Evolutionary conservation across 2,888 invertebrate genomes (phyloP).

Genomic region (Leucozona laternaria): DNA sequence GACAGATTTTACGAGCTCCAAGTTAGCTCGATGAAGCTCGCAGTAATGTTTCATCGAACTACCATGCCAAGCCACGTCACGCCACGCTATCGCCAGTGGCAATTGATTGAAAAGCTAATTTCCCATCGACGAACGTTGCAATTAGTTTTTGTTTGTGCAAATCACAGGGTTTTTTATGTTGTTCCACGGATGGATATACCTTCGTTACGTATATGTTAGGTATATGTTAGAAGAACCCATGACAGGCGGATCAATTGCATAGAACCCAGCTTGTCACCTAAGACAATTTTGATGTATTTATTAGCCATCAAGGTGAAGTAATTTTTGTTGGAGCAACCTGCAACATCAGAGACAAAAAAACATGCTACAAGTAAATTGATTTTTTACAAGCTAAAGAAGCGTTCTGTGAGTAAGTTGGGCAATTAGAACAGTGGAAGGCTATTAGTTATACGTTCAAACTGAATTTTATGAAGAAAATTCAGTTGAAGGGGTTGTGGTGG

Average conservation of each 20-base stretch:
- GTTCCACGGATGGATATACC: neutral
- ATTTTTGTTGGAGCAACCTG: neutral
- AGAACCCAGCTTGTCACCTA: slow-evolving; percentile 53
- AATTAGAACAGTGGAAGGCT: neutral
- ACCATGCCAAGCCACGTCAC: neutral
- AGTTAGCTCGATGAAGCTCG: slow-evolving; percentile 29
- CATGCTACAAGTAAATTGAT: slow-evolving; percentile 34
- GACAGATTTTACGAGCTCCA: slow-evolving; percentile 57
- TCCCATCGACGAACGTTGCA: slow-evolving; percentile 60
- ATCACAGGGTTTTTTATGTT: slow-evolving; percentile 38
- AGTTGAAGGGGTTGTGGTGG: neutral
- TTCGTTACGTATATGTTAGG: neutral
- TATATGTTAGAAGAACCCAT: neutral
- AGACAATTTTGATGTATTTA: slow-evolving; percentile 60
- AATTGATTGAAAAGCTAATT: slow-evolving; percentile 65
- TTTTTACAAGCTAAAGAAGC: slow-evolving; percentile 21
- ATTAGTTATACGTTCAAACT: neutral
- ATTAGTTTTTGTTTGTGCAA: slow-evolving; percentile 36
- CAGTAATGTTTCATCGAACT: slow-evolving; percentile 1
- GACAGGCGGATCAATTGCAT: slow-evolving; percentile 14
- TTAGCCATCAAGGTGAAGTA: slow-evolving; percentile 40
- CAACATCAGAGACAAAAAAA: neutral
- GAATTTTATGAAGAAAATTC: neutral
- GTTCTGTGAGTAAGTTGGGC: neutral
- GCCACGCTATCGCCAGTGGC: slow-evolving; percentile 21